phyloP scores from a whole-genome alignment of 64 coral and sea anemone genomes.

The Montipora foliosa region DNA sequence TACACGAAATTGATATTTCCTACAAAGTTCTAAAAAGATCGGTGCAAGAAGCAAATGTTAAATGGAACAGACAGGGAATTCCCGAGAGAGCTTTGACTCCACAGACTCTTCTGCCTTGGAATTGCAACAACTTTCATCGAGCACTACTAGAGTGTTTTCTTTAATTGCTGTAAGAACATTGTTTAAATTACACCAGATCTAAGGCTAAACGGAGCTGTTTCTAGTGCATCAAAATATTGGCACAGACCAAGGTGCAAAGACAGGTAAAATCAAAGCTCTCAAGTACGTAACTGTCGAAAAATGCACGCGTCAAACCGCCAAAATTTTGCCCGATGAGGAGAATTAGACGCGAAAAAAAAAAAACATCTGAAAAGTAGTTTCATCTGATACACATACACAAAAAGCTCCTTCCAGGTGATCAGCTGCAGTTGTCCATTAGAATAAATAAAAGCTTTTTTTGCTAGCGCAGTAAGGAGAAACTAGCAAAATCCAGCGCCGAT shows the following conservation, averaged over 20 bases:
- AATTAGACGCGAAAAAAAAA: conserved; percentile 3
- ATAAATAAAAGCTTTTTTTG: conserved; percentile 63
- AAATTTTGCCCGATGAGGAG: not conserved
- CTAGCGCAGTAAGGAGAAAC: conserved; percentile 31
- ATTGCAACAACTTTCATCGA: not conserved
- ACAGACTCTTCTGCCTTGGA: not conserved
- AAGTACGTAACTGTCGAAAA: not conserved
- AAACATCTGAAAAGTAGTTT: not conserved
- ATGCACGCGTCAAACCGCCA: not conserved
- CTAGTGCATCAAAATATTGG: conserved; percentile 5
- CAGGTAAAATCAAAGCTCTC: not conserved
- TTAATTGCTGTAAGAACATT: too few relatives aligned
- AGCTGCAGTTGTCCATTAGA: conserved; percentile 70
- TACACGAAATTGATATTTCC: not conserved
- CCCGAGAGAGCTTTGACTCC: not conserved
- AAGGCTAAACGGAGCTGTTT: not conserved
- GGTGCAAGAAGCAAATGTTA: not conserved
- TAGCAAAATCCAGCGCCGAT: conserved; percentile 20
- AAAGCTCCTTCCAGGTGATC: conserved; percentile 39
- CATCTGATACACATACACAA: not conserved
- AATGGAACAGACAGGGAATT: not conserved
- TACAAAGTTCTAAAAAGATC: not conserved
- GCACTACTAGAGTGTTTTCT: not conserved
- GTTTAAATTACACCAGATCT: too few relatives aligned
- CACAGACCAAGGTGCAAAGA: not conserved